These are phyloP conservation scores for Chelonus insularis DNA, from an alignment of 1,140 invertebrate genomes.

Conservation along the genomic window DNA sequence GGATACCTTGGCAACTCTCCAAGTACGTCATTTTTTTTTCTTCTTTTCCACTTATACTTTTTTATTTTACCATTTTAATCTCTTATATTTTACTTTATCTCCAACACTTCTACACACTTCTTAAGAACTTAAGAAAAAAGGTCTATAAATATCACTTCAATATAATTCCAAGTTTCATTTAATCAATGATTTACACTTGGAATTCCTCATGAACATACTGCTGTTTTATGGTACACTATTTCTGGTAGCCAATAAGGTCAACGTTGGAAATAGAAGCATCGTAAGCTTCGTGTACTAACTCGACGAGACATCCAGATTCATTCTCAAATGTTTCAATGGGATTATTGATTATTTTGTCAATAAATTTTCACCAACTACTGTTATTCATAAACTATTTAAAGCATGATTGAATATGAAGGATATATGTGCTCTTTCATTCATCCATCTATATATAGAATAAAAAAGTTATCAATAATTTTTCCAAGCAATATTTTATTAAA, in stretches of 20 bases:
- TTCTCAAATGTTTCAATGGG: not conserved
- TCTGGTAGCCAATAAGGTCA: constrained; percentile 39
- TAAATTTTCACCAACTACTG: not conserved
- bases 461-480: too few species aligned
- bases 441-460: too few species aligned
- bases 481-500: too few species aligned
- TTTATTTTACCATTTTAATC: not conserved
- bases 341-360: not conserved
- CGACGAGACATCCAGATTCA: not conserved
- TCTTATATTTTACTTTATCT: not conserved
- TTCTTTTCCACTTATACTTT: not conserved
- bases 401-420: too few species aligned
- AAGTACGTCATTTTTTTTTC: constrained; percentile 44
- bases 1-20: constrained; percentile 50
- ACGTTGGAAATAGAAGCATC: constrained; percentile 35
- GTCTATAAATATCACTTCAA: not conserved
- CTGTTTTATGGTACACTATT: constrained; percentile 29
- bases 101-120: not conserved
- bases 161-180: too few species aligned
- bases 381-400: too few species aligned
- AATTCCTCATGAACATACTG: not conserved
- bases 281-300: constrained; percentile 1
- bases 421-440: too few species aligned
- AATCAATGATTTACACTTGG: not conserved
- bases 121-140: not conserved